Percentiles rank a stretch among this genome's conserved stretches.
These are phyloP conservation scores for Fundulus diaphanus DNA, from an alignment of 2,797 vertebrate genomes.

Conservation along the genomic window DNA sequence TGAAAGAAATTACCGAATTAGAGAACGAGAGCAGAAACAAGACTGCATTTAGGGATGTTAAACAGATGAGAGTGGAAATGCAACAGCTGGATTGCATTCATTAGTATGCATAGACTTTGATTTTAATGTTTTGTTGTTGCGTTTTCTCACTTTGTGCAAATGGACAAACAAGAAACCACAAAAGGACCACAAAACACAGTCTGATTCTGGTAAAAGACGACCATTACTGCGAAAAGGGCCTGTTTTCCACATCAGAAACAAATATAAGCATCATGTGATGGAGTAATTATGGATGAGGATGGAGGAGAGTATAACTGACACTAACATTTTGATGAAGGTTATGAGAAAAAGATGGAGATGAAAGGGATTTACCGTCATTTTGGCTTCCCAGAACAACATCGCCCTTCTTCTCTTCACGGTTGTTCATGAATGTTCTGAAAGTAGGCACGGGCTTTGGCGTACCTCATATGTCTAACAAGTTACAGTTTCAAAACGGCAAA, in stretches of 20 bases:
- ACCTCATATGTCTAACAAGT: too few species aligned
- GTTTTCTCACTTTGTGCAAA: constrained; percentile 15
- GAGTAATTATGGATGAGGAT: background rate
- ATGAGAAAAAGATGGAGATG: background rate
- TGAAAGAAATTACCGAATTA: background rate
- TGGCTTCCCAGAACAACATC: background rate
- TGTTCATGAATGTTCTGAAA: background rate
- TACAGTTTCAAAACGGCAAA: too few species aligned
- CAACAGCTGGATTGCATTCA: constrained; percentile 46
- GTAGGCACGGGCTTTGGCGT: background rate
- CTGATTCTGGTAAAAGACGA: constrained; percentile 13
- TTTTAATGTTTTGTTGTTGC: constrained; percentile 7
- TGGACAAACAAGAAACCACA: constrained; percentile 46
- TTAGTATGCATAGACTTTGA: constrained; percentile 30
- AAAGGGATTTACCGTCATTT: background rate
- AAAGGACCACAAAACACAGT: constrained; percentile 26
- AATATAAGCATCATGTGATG: background rate
- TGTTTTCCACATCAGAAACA: background rate
- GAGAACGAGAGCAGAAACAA: background rate
- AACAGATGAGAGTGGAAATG: background rate
- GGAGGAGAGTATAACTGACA: background rate
- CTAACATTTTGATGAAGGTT: background rate
- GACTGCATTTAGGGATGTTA: background rate
- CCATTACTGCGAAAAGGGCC: background rate
- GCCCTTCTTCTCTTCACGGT: background rate